Conservation (phyloP, 1,140 invertebrate genomes). For the Pinna nobilis region DNA sequence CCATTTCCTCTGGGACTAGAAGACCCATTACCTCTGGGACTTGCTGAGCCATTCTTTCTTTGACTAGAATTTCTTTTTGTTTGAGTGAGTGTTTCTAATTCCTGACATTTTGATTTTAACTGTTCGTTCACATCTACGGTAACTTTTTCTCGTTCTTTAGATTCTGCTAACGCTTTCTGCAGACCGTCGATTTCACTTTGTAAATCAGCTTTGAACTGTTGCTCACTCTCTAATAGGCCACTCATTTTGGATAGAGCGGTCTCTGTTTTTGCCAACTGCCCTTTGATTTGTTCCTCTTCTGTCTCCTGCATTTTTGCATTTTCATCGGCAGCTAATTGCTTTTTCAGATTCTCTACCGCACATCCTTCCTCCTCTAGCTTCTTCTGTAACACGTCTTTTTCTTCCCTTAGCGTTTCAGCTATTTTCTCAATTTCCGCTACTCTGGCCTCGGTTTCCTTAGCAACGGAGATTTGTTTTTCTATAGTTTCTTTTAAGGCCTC, state of each 20-base stretch:
- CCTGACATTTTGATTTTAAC: background rate
- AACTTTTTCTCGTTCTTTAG: background rate
- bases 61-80: background rate
- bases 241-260: no score
- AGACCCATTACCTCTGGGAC: conserved; percentile 3
- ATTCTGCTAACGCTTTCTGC: conserved; percentile 14
- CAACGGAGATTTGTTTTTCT: conserved; percentile 24
- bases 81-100: background rate
- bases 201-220: conserved; percentile 9
- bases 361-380: conserved; percentile 3
- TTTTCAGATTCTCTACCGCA: background rate
- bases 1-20: conserved; percentile 4
- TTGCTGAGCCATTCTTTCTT: conserved; percentile 4
- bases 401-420: background rate
- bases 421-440: background rate
- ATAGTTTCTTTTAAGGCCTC: conserved; percentile 31
- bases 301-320: background rate
- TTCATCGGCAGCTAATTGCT: conserved; percentile 4
- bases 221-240: conserved; percentile 3
- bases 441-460: conserved; percentile 38
- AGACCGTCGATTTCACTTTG: conserved; percentile 17
- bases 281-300: background rate
- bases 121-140: background rate
- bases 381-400: background rate
- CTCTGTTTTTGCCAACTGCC: background rate